Evolutionary conservation across 1,140 invertebrate species (phyloP).

Genomic region (Sitodiplosis mosellana): DNA sequence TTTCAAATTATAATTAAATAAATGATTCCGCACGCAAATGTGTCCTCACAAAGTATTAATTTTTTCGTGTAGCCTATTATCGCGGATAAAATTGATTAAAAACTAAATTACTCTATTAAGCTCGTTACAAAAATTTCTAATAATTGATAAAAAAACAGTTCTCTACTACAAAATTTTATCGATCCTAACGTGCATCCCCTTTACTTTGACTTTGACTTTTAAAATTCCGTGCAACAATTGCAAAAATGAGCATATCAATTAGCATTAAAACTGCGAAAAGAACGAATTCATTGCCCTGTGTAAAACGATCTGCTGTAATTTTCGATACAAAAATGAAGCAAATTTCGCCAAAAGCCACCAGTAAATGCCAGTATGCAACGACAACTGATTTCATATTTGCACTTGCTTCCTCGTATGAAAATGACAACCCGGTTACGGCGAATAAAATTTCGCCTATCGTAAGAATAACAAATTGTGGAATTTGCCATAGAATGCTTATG

Average conservation of each 20-base stretch:
- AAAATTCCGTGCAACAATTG: conserved; percentile 34
- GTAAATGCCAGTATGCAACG: conserved; percentile 44
- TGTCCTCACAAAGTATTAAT: too few relatives aligned
- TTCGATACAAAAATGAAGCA: conserved; percentile 50
- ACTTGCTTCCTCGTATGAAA: conserved; percentile 80
- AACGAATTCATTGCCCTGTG: conserved; percentile 3
- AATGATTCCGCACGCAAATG: too few relatives aligned
- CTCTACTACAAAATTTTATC: too few relatives aligned
- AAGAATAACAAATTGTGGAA: conserved; percentile 68
- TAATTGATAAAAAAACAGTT: too few relatives aligned
- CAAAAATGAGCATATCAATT: conserved; percentile 38
- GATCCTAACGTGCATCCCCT: too few relatives aligned
- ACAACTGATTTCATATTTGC: neutral
- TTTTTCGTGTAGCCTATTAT: too few relatives aligned
- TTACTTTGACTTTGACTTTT: too few relatives aligned
- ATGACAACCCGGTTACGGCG: conserved; percentile 70
- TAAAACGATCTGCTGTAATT: conserved; percentile 17
- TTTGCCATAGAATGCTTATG: conserved; percentile 55
- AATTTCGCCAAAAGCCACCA: conserved; percentile 77
- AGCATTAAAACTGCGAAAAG: conserved; percentile 3
- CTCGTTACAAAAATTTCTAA: too few relatives aligned
- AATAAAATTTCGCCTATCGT: conserved; percentile 65
- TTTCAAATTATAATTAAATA: too few relatives aligned
- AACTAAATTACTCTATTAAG: too few relatives aligned
- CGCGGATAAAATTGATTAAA: too few relatives aligned